These are phyloP conservation scores for Aphidius colemani DNA, from an alignment of 2,888 invertebrate genomes.

Conservation along the genomic window DNA sequence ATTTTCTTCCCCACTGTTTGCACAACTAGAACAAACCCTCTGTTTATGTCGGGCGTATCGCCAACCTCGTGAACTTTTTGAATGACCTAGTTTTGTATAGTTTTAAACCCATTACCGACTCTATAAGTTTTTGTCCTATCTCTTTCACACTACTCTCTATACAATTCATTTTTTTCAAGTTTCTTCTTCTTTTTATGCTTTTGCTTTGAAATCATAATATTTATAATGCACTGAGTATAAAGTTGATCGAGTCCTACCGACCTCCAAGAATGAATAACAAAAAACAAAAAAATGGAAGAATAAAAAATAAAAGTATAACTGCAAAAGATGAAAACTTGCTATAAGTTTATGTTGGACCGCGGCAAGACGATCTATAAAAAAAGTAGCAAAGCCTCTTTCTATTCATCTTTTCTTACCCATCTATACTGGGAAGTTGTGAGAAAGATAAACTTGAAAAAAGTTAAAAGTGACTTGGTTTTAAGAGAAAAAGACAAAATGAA, in stretches of 20 bases:
- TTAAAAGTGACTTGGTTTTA: constrained; percentile 47
- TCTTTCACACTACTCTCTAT: constrained; percentile 1
- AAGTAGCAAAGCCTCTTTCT: constrained; percentile 6
- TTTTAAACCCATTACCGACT: constrained; percentile 31
- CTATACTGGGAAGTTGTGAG: constrained; percentile 32
- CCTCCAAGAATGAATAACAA: not conserved
- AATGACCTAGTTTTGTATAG: constrained; percentile 33
- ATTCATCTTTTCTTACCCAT: not conserved
- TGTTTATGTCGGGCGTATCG: constrained; percentile 4
- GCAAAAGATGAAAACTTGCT: constrained; percentile 14
- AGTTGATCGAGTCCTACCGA: constrained; percentile 34
- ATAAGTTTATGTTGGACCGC: constrained; percentile 33
- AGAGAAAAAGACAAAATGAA: constrained; percentile 24
- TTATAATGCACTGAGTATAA: constrained; percentile 48
- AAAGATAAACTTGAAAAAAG: constrained; percentile 52
- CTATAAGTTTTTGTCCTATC: constrained; percentile 32
- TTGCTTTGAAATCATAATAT: constrained; percentile 43
- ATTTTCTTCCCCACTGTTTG: too few species aligned
- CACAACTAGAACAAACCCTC: too few species aligned
- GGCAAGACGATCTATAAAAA: constrained; percentile 33
- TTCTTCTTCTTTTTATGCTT: constrained; percentile 7
- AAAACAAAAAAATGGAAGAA: not conserved
- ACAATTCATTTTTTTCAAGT: constrained; percentile 24
- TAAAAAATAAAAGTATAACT: not conserved
- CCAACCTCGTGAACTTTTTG: constrained; percentile 19